Evolutionary conservation across 1,140 invertebrate species (phyloP).

Genomic region (Cotesia chilonis): DNA sequence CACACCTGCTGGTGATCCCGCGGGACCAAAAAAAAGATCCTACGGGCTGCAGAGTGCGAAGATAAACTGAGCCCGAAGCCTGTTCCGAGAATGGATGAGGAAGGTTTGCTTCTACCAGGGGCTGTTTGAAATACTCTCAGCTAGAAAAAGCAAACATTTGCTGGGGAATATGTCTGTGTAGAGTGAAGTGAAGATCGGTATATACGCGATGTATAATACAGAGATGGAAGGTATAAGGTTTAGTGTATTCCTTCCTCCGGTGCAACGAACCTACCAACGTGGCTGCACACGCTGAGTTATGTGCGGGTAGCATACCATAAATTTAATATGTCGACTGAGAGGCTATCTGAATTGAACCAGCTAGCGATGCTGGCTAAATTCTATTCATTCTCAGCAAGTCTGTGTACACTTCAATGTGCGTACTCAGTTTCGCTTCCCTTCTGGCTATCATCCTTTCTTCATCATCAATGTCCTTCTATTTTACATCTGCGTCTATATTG

Average conservation of each 20-base stretch:
- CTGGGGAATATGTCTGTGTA: not conserved
- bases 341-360: slow-evolving; percentile 54
- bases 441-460: slow-evolving; percentile 21
- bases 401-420: slow-evolving; percentile 20
- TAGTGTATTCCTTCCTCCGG: slow-evolving; percentile 3
- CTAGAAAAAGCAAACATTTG: slow-evolving; percentile 25
- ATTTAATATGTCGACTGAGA: slow-evolving; percentile 52
- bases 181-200: too few species aligned
- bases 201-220: not conserved
- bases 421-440: not conserved
- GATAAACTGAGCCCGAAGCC: slow-evolving; percentile 15
- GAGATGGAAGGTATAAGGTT: not conserved
- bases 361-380: slow-evolving; percentile 48
- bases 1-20: slow-evolving; percentile 27
- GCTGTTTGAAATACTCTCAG: not conserved
- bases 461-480: slow-evolving; percentile 5
- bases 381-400: slow-evolving; percentile 50
- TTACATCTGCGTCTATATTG: not conserved
- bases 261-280: slow-evolving; percentile 8
- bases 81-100: not conserved
- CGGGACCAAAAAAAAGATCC: slow-evolving; percentile 19
- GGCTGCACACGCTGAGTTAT: slow-evolving; percentile 44
- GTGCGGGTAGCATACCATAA: slow-evolving; percentile 49
- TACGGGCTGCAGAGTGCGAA: slow-evolving; percentile 9
- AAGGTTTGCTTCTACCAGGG: not conserved